Evolutionary conservation across 1,140 invertebrate species (phyloP).

Genomic region (Drosophila takahashii): DNA sequence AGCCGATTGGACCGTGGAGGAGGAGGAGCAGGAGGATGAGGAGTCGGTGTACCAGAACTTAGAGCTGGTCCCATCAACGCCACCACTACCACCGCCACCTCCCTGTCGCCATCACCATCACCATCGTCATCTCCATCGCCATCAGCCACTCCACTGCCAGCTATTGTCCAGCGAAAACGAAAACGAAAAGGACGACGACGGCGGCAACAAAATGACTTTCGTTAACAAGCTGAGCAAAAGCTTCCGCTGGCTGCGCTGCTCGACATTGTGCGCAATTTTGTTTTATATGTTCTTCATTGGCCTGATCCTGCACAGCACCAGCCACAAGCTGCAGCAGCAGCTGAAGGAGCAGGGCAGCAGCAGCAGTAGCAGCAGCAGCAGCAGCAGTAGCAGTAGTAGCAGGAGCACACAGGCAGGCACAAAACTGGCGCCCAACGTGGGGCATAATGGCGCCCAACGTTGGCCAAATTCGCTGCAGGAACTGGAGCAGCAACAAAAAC

Average conservation of each 20-base stretch:
- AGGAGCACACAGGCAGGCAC: constrained; percentile 20
- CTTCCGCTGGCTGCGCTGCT: constrained; percentile 83
- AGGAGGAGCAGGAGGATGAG: constrained; percentile 30
- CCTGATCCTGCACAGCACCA: constrained; percentile 81
- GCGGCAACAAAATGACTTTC: constrained; percentile 77
- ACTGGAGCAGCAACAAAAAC: constrained; percentile 49
- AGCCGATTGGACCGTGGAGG: constrained; percentile 47
- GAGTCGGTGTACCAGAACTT: constrained; percentile 36
- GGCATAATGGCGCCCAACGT: constrained; percentile 50
- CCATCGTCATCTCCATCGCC: constrained; percentile 17
- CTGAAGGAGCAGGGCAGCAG: constrained; percentile 42
- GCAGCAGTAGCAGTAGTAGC: constrained; percentile 16
- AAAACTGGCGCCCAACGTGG: constrained; percentile 53
- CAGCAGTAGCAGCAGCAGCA: constrained; percentile 36
- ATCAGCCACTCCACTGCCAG: constrained; percentile 30
- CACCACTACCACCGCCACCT: constrained; percentile 25
- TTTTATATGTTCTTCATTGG: constrained; percentile 85
- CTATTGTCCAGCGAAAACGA: constrained; percentile 40
- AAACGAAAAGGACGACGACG: constrained; percentile 5
- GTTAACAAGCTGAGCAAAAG: constrained; percentile 84
- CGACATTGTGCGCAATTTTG: constrained; percentile 83
- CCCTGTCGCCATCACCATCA: constrained; percentile 10
- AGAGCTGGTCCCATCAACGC: constrained; percentile 43
- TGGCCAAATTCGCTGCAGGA: constrained; percentile 49
- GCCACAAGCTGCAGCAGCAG: constrained; percentile 75